These are phyloP conservation scores for Condylura cristata DNA, from an alignment of 2,113 vertebrate genomes.

Conservation along the genomic window DNA sequence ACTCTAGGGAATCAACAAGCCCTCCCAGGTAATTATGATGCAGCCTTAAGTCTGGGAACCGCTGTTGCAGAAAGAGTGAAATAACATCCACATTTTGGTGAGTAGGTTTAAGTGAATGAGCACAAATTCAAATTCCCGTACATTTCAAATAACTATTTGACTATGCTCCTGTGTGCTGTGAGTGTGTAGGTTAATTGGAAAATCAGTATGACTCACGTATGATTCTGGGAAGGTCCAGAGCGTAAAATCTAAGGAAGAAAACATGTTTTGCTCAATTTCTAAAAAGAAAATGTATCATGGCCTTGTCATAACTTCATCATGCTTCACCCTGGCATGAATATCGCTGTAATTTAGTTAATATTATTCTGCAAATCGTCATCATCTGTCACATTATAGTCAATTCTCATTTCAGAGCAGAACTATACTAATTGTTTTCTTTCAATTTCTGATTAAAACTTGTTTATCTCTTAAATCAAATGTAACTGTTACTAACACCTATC, in stretches of 20 bases:
- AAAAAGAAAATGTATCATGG: neutral
- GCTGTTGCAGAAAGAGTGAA: neutral
- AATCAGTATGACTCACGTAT: neutral
- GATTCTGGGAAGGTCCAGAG: neutral
- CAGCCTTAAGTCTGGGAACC: neutral
- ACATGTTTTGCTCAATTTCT: neutral
- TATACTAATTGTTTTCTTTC: neutral
- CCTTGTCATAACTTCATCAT: neutral
- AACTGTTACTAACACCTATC: neutral
- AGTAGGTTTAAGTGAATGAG: neutral
- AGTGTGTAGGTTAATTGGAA: conserved; percentile 26
- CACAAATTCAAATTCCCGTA: neutral
- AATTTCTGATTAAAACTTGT: neutral
- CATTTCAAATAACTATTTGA: neutral
- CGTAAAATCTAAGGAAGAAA: neutral
- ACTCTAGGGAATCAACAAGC: neutral
- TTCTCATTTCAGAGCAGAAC: neutral
- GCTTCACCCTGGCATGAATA: neutral
- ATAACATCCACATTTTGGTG: neutral
- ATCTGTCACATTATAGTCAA: neutral
- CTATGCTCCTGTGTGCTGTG: neutral
- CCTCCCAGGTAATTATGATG: neutral
- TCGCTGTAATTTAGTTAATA: no score
- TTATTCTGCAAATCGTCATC: neutral
- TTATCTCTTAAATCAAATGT: neutral